A percentile compares a stretch with the other conserved stretches of the same genome.
Evolutionary conservation across 2,888 invertebrate genomes (phyloP).

Genomic region (Pharmacophagus antenor): DNA sequence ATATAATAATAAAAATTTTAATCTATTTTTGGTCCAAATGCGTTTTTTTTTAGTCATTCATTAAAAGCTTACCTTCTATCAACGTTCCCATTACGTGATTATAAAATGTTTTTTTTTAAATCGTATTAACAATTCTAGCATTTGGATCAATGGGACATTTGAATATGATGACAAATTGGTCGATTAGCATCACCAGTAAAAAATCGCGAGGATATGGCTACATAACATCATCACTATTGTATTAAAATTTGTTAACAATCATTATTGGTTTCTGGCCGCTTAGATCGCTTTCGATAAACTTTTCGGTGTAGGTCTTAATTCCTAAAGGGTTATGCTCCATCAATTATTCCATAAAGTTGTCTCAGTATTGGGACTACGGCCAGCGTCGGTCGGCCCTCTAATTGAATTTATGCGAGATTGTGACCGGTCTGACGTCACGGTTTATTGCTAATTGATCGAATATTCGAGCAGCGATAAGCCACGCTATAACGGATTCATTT

Average conservation of each 20-base stretch:
- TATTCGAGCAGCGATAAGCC: conserved; percentile 41
- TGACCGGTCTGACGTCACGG: conserved; percentile 57
- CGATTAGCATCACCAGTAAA: not conserved
- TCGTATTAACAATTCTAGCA: too few species aligned
- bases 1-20: too few species aligned
- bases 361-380: conserved; percentile 45
- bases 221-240: not conserved
- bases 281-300: conserved; percentile 31
- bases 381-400: conserved; percentile 43
- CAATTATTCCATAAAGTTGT: conserved; percentile 67
- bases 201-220: not conserved
- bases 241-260: not conserved
- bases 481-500: conserved; percentile 17
- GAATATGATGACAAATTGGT: not conserved
- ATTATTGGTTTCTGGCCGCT: not conserved
- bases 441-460: conserved; percentile 71
- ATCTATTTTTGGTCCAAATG: too few species aligned
- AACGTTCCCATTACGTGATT: too few species aligned
- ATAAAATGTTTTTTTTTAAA: too few species aligned
- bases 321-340: conserved; percentile 52
- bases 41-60: too few species aligned
- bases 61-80: too few species aligned
- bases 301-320: conserved; percentile 38
- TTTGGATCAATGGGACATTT: too few species aligned
- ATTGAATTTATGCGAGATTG: conserved; percentile 73